Evolutionary conservation across 35 echinoderm and acorn worm genomes (phyloP), one percentile per base, ranked within the genome.

Genomic region (Stichopus chloronotus): DNA sequence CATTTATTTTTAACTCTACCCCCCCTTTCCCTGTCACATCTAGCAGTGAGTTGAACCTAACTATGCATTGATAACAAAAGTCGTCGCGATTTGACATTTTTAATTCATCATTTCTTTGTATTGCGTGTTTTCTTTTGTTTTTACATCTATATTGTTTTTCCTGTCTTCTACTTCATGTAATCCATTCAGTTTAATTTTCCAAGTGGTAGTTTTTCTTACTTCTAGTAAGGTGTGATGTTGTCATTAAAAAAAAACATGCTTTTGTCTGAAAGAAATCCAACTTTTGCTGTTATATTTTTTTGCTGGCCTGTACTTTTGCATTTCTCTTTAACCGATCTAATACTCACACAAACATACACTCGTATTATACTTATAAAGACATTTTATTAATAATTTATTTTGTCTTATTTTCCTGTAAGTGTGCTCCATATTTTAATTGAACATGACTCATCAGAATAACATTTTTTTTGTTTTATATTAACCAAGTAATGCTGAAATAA

Each of bases 41-140:
- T 19, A 65, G 19, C 25, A 43, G 80, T 52, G 55, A 83, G 80
- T 55, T 56, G 17, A 83, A 83, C 55, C 80, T 83, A 83, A 83
- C 80, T 83, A 83, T 83, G 80, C 80, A 83, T 83, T 83, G 80
- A 56, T 56, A 83, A 83, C 80, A 83, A 83, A 52, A 83, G 80
- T 83, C 19, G 80, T 83, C 55, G 80, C 80, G 55, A 56, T 56
- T 52, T 14, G 61, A 65, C 61, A 11, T 65, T 65, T 65, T 43
- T 83, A 53, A 19, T 83, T 43, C 80, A 83, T 83, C 52, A 83
- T 83, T 83, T 83, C 53, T 55, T 55, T 56, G 55, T 78, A 43
- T 83, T 83, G 52, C 43, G 19, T 53, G 43, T 52, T 55, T 53
- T 83, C 55, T 83, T 83, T 24, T 43, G 55, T 8, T 83, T 78